Percentiles rank a stretch among this genome's conserved stretches.
These are phyloP conservation scores for Chalcis sispes DNA, from an alignment of 2,888 invertebrate genomes.

Conservation along the genomic window DNA sequence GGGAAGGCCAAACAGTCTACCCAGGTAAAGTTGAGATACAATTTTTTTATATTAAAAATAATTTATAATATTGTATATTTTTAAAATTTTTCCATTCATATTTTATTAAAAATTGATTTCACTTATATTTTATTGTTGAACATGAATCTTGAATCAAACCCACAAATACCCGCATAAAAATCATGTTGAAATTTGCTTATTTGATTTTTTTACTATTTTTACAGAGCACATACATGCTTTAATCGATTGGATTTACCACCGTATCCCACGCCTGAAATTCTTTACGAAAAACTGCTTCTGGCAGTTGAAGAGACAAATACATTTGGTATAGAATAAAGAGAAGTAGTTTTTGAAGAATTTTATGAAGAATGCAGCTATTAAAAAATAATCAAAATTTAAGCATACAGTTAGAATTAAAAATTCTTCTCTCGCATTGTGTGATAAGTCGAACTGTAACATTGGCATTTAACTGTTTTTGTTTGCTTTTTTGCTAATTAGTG, in stretches of 20 bases:
- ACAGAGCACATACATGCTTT: constrained; percentile 98
- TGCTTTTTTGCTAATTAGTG: constrained; percentile 45
- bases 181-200: constrained; percentile 10
- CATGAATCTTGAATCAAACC: no score
- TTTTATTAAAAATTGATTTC: neutral
- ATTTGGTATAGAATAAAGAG: constrained; percentile 92
- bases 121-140: neutral
- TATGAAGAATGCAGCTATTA: constrained; percentile 19
- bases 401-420: constrained; percentile 34
- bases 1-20: constrained; percentile 95
- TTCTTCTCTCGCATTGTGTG: constrained; percentile 43
- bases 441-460: constrained; percentile 33
- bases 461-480: constrained; percentile 52
- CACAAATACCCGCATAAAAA: no score
- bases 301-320: constrained; percentile 98
- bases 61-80: no score
- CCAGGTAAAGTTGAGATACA: constrained; percentile 80
- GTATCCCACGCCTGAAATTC: constrained; percentile 93
- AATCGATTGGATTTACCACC: constrained; percentile 97
- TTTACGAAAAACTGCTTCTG: constrained; percentile 92
- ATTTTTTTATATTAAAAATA: neutral
- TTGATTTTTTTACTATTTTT: constrained; percentile 61
- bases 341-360: constrained; percentile 17
- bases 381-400: constrained; percentile 38
- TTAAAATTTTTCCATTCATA: neutral